Conservation (phyloP, 2,113 vertebrate species). For the Thamnaconus septentrionalis region DNA sequence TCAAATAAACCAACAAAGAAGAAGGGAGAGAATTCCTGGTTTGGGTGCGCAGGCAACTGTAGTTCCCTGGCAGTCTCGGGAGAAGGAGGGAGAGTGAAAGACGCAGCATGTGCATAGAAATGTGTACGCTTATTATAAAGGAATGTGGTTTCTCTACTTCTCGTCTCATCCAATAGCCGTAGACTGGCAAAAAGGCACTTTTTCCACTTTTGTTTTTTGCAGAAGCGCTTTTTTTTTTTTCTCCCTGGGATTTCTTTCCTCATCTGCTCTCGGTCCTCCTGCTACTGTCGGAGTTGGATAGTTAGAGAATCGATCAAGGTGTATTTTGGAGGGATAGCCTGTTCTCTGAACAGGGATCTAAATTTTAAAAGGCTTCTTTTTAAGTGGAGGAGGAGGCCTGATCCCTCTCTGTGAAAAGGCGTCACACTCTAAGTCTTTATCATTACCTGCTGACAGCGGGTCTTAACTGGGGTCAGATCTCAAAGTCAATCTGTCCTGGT, state of each 20-base stretch:
- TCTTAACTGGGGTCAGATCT: conserved; percentile 52
- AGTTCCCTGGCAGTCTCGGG: too few relatives aligned
- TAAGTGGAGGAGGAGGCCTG: conserved; percentile 52
- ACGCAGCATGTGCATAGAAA: too few relatives aligned
- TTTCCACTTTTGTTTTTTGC: background rate
- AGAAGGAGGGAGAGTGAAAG: too few relatives aligned
- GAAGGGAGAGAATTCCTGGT: too few relatives aligned
- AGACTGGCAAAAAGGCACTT: too few relatives aligned
- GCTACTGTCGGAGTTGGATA: conserved; percentile 30
- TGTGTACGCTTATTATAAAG: too few relatives aligned
- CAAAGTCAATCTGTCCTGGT: conserved; percentile 62
- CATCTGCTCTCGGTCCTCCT: conserved; percentile 11
- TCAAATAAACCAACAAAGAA: too few relatives aligned
- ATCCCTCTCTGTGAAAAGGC: conserved; percentile 55
- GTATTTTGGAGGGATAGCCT: conserved; percentile 44
- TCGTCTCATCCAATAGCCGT: too few relatives aligned
- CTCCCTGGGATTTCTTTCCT: conserved; percentile 29
- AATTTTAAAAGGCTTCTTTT: conserved; percentile 63
- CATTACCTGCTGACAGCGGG: conserved; percentile 63
- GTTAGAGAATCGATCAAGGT: conserved; percentile 53
- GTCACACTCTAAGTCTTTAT: conserved; percentile 56
- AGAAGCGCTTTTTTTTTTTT: conserved; percentile 13
- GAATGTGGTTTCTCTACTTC: too few relatives aligned
- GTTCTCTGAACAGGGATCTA: conserved; percentile 58
- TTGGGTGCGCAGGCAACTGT: too few relatives aligned